Percentiles rank a stretch among this genome's conserved stretches.
phyloP scores from a whole-genome alignment of 2,888 invertebrate genomes.

The Eupelmus urozonus region DNA sequence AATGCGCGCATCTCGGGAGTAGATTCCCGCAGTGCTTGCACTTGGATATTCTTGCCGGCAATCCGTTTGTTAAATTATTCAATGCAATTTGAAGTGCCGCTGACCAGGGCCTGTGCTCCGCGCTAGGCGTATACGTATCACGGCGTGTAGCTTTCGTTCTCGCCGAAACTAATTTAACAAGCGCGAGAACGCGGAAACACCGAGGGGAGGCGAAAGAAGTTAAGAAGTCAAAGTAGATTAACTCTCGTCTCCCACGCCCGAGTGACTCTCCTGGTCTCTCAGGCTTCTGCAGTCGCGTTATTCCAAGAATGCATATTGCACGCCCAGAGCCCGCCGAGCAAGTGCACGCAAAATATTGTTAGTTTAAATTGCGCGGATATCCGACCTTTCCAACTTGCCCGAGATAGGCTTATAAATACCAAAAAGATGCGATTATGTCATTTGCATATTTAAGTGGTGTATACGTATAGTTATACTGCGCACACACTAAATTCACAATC shows the following conservation, averaged over 20 bases:
- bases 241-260: conserved; percentile 27
- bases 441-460: too few relatives aligned
- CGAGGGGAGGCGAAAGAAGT: conserved; percentile 46
- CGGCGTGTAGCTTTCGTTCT: too few relatives aligned
- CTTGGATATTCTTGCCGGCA: conserved; percentile 42
- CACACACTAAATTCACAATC: too few relatives aligned
- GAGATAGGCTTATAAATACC: too few relatives aligned
- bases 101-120: conserved; percentile 52
- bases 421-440: too few relatives aligned
- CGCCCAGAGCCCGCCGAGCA: too few relatives aligned
- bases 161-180: conserved; percentile 72
- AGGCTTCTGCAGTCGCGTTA: not conserved
- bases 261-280: not conserved
- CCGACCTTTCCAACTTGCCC: too few relatives aligned
- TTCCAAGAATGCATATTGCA: conserved; percentile 22
- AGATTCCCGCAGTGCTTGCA: not conserved
- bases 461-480: too few relatives aligned
- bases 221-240: conserved; percentile 46
- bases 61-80: conserved; percentile 68
- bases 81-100: conserved; percentile 70
- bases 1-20: not conserved
- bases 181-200: conserved; percentile 62
- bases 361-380: too few relatives aligned
- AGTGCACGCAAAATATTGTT: too few relatives aligned
- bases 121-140: conserved; percentile 17